Percentiles rank a stretch among this genome's conserved stretches.
Evolutionary conservation across 2,113 vertebrate genomes (phyloP).

Genomic region (Zosterops japonicus): DNA sequence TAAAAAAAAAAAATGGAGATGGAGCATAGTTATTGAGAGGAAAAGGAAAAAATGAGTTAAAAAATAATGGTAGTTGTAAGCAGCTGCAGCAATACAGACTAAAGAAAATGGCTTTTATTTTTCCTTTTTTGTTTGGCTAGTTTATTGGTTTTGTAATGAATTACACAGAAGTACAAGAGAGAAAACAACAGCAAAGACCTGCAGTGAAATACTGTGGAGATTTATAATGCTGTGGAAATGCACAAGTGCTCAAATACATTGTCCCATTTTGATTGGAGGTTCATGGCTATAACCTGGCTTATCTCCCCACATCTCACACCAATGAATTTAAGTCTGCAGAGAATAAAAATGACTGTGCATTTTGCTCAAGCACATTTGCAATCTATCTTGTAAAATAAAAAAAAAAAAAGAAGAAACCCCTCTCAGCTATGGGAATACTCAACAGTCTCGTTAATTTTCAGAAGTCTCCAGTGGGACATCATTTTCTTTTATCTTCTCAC

Average conservation of each 20-base stretch:
- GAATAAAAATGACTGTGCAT: slow-evolving; percentile 18
- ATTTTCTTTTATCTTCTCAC: slow-evolving; percentile 35
- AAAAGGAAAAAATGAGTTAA: not conserved
- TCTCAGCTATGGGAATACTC: not conserved
- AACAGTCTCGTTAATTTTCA: slow-evolving; percentile 27
- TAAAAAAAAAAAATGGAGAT: not conserved
- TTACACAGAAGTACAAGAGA: not conserved
- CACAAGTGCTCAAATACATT: not conserved
- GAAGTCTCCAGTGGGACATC: not conserved
- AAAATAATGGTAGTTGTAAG: not conserved
- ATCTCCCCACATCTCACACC: not conserved
- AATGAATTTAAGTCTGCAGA: not conserved
- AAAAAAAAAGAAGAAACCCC: not conserved
- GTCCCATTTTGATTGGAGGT: not conserved
- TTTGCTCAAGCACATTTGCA: not conserved
- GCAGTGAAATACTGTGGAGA: slow-evolving; percentile 11
- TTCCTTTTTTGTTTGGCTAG: not conserved
- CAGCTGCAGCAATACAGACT: not conserved
- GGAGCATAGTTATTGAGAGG: not conserved
- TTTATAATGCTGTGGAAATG: not conserved
- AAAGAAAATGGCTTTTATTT: slow-evolving; percentile 7
- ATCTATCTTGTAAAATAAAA: not conserved
- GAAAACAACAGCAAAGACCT: not conserved
- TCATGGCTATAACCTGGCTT: not conserved
- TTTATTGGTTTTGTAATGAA: slow-evolving; percentile 52